phyloP scores from a whole-genome alignment of 2,888 invertebrate genomes.

The Agrochola circellaris region DNA sequence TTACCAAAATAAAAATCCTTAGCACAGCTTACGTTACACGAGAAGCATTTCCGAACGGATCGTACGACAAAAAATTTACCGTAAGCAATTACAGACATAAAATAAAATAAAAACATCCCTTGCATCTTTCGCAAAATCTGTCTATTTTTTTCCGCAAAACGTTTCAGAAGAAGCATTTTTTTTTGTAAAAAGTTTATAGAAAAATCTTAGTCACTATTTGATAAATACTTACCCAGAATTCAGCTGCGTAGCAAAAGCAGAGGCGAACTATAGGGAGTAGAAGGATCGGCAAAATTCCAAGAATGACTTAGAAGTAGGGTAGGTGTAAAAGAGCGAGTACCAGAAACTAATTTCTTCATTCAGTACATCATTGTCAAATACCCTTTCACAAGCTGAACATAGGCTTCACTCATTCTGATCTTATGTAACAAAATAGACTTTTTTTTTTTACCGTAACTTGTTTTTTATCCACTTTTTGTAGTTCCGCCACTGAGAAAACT shows the following conservation, averaged over 20 bases:
- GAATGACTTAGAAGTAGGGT: background rate
- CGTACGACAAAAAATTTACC: background rate
- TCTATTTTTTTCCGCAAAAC: background rate
- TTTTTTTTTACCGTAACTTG: background rate
- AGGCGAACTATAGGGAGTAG: conserved; percentile 18
- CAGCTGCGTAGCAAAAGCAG: conserved; percentile 1
- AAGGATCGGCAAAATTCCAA: background rate
- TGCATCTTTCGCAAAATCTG: background rate
- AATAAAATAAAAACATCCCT: background rate
- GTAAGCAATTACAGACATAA: background rate
- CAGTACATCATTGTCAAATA: background rate
- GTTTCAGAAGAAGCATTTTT: rapidly evolving
- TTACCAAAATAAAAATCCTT: background rate
- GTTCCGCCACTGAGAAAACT: background rate
- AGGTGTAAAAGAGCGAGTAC: background rate
- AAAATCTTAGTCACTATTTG: conserved; percentile 7
- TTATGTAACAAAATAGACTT: background rate
- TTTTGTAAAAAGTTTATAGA: conserved; percentile 1
- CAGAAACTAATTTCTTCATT: conserved; percentile 5
- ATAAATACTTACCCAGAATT: conserved; percentile 40
- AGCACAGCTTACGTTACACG: background rate
- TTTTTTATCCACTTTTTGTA: background rate
- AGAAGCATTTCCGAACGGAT: background rate
- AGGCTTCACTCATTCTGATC: conserved; percentile 4
- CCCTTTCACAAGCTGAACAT: conserved; percentile 14